A percentile compares a stretch with the other conserved stretches of the same genome.
Conservation (phyloP, 2,797 vertebrate species). For the Euphonia xanthogaster region DNA sequence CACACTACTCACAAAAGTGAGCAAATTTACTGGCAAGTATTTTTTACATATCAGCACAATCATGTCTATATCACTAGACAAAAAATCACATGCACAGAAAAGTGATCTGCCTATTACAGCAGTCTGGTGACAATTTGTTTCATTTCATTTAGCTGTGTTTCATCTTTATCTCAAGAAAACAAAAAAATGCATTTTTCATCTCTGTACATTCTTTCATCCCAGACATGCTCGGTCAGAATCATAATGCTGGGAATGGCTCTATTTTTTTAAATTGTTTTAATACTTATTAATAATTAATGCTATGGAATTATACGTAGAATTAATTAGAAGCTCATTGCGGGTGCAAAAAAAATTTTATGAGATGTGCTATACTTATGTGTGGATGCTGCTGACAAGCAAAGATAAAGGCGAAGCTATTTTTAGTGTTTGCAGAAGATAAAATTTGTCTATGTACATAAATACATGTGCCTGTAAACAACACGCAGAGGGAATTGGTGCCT, state of each 20-base stretch:
- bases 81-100: neutral
- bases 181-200: neutral
- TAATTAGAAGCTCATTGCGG: constrained; percentile 25
- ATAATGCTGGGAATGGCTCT: constrained; percentile 9
- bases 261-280: neutral
- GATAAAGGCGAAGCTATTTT: constrained; percentile 14
- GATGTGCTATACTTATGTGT: neutral
- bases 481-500: neutral
- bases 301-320: constrained; percentile 49
- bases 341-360: neutral
- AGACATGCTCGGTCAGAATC: neutral
- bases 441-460: neutral
- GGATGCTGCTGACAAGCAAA: neutral
- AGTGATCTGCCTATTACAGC: neutral
- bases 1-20: neutral
- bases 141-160: neutral
- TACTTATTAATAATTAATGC: constrained; percentile 60
- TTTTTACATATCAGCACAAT: neutral
- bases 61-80: neutral
- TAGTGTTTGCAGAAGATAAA: neutral
- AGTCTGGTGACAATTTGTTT: neutral
- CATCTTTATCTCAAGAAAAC: neutral
- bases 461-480: neutral
- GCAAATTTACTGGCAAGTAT: neutral
- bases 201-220: neutral